Base-by-base conservation (phyloP, 2,888 invertebrate genomes). In the Nezara viridula region DNA sequence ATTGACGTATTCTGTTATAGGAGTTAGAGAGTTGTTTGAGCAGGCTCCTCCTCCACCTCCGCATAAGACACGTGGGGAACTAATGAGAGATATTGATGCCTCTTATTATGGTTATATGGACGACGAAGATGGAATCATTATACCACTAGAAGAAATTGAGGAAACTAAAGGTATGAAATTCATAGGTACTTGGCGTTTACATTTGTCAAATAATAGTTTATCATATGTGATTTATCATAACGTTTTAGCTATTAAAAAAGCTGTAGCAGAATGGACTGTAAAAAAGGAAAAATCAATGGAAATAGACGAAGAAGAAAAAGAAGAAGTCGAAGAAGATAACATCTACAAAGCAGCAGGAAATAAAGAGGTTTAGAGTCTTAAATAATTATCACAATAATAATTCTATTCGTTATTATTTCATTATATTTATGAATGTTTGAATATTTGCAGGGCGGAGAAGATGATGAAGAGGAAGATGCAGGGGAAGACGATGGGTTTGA, bases 71-170 rank as follows among this genome's bases (percentile, higher is more conserved):
- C 95, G 99, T 88, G 98, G 97, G 0, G 99, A 99, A 93, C 94
- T 99, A 88, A 99, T 99, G 98, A 96, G 98, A 91, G 97, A 99
- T 92, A 98, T 99, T 66, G 99, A 99, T 93, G 99, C 99, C 0
- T 98, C 98, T 93, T 99, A 99, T 94, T 99, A 99, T 93, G 99
- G 99, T 0, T 99, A 98, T 93, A 94, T 98, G 92, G 99, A 99
- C 93, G 99, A 99, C 92, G 99, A 99, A 92, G 99, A 99, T 93
- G 99, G 99, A 0, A 95, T 99, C 88, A 94, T 99, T 85, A 94
- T 97, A 90, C 99, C 99, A 0, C 92, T 98, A 7, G 99, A 99
- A 93, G 94, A 95, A 91, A 95, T 95, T 90, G 95, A 95, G 52
- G 98, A 98, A 94, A 95, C 95, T 92, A 94, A 95, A 92, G 95